These are phyloP conservation scores for Linyphia triangularis DNA, from an alignment of 2,888 invertebrate species.

Conservation along the genomic window DNA sequence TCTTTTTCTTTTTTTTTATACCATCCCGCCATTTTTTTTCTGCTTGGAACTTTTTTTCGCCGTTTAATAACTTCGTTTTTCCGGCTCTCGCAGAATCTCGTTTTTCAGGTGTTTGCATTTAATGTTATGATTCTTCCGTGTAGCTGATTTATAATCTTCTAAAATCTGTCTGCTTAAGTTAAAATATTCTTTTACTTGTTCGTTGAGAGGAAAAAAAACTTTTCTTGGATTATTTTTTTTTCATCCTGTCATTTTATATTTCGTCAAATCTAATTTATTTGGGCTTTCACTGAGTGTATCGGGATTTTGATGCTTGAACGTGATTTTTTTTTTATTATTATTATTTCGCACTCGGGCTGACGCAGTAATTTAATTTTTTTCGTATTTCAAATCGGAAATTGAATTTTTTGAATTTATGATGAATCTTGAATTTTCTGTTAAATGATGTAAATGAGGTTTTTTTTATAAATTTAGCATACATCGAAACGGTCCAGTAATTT, in stretches of 20 bases:
- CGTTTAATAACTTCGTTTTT: constrained; percentile 42
- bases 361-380: neutral
- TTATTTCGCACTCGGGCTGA: neutral
- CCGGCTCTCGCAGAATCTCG: constrained; percentile 14
- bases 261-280: constrained; percentile 22
- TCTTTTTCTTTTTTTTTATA: neutral
- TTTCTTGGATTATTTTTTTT: neutral
- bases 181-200: neutral
- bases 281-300: too few relatives aligned
- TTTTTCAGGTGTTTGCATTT: constrained; percentile 51
- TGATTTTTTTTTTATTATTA: neutral
- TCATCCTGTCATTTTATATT: neutral
- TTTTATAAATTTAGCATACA: too few relatives aligned
- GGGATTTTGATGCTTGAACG: neutral
- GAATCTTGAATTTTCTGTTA: too few relatives aligned
- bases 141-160: constrained; percentile 52
- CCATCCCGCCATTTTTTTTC: neutral
- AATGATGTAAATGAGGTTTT: too few relatives aligned
- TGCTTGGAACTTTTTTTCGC: neutral
- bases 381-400: neutral
- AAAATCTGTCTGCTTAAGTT: constrained; percentile 21
- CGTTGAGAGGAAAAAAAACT: neutral
- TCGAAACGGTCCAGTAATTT: too few relatives aligned
- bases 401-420: too few relatives aligned
- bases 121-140: constrained; percentile 20